Percentiles rank a stretch among this genome's conserved stretches.
phyloP scores from a whole-genome alignment of 2,113 vertebrate genomes.

The Chrysochloris asiatica region DNA sequence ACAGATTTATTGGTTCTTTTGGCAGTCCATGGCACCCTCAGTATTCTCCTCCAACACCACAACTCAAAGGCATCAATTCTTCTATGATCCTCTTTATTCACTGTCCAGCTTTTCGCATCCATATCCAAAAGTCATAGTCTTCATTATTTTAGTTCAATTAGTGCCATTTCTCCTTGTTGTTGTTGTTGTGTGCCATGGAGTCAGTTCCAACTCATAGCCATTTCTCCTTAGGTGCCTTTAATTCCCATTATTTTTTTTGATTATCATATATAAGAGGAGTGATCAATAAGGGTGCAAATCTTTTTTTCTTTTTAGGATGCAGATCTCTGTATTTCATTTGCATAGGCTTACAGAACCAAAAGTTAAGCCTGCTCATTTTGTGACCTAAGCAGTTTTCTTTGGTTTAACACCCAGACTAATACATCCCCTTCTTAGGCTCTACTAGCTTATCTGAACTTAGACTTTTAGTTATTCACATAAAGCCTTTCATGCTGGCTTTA shows the following conservation, averaged over 20 bases:
- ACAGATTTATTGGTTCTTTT: too few species aligned
- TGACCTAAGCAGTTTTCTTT: conserved; percentile 72
- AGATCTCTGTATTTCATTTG: conserved; percentile 55
- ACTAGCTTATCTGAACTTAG: conserved; percentile 54
- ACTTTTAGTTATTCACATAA: conserved; percentile 62
- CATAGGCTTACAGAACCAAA: neutral
- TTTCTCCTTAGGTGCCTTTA: conserved; percentile 4
- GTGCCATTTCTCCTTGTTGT: too few species aligned
- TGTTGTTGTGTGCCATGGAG: too few species aligned
- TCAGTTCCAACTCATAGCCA: too few species aligned
- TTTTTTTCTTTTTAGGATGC: too few species aligned
- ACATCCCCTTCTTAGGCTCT: conserved; percentile 1
- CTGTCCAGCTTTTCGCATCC: too few species aligned
- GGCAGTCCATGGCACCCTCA: too few species aligned
- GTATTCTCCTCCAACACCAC: too few species aligned
- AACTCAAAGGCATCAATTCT: too few species aligned
- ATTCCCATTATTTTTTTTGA: neutral
- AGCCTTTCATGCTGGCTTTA: conserved; percentile 68
- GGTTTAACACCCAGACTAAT: conserved; percentile 68
- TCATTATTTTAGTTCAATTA: neutral
- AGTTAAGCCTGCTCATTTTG: conserved; percentile 57
- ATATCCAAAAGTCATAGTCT: too few species aligned
- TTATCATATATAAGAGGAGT: neutral
- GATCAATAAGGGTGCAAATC: too few species aligned
- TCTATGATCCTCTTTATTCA: too few species aligned